phyloP scores from a whole-genome alignment of 2,113 vertebrate species.

The Rattus rattus region DNA sequence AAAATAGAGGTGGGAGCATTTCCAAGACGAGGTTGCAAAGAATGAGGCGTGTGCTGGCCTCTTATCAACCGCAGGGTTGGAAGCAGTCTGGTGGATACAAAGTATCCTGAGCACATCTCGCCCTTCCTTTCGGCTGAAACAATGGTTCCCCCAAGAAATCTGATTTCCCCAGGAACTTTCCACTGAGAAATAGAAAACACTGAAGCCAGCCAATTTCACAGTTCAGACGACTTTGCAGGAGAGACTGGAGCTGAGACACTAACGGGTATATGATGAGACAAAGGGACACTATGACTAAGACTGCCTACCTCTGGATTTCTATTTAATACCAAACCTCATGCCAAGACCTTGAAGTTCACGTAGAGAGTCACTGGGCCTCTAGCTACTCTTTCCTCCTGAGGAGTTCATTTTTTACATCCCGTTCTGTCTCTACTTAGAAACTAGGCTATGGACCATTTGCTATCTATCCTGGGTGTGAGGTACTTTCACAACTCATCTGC shows the following conservation, averaged over 20 bases:
- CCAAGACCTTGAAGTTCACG: background rate
- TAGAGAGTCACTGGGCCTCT: background rate
- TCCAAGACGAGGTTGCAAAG: conserved; percentile 9
- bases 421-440: too few relatives aligned
- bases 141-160: background rate
- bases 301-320: background rate
- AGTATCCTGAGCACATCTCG: background rate
- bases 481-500: too few relatives aligned
- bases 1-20: background rate
- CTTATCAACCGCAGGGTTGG: background rate
- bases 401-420: too few relatives aligned
- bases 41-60: background rate
- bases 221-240: background rate
- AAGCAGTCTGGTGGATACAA: background rate
- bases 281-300: background rate
- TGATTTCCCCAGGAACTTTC: background rate
- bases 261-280: background rate
- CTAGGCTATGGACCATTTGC: too few relatives aligned
- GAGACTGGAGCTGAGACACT: too few relatives aligned
- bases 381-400: too few relatives aligned
- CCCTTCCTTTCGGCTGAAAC: background rate
- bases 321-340: background rate
- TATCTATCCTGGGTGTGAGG: too few relatives aligned
- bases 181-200: background rate
- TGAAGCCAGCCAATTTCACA: background rate